Conservation (phyloP, 2,113 vertebrate species). For the Prionailurus bengalensis region DNA sequence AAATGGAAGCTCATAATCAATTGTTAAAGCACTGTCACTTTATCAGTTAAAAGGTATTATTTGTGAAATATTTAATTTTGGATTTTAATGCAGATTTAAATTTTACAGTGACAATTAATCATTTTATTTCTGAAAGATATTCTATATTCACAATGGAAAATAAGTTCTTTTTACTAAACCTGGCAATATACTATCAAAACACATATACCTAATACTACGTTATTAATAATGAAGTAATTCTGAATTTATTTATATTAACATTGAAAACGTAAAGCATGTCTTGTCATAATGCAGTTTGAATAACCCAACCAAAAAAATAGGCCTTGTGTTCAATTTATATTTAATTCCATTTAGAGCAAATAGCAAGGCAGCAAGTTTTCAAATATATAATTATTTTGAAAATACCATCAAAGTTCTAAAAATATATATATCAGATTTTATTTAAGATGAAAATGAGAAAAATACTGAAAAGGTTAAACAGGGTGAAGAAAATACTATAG, state of each 20-base stretch:
- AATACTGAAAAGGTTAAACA: neutral
- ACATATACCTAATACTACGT: neutral
- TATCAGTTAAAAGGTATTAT: neutral
- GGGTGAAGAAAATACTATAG: neutral
- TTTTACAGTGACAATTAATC: neutral
- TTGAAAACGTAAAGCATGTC: conserved; percentile 19
- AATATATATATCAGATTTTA: neutral
- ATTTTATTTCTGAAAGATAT: conserved; percentile 25
- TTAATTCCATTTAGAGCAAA: conserved; percentile 56
- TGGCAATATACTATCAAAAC: neutral
- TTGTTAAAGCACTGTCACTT: neutral
- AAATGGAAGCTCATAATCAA: neutral
- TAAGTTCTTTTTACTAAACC: neutral
- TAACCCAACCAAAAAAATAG: neutral
- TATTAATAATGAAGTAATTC: neutral
- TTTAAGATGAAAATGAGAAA: neutral
- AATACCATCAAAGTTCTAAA: neutral
- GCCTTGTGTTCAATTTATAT: conserved; percentile 33
- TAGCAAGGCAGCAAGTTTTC: neutral
- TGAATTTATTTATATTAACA: conserved; percentile 5
- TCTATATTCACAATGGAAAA: neutral
- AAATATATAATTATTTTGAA: neutral
- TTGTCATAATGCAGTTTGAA: neutral
- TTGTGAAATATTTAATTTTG: conserved; percentile 25
- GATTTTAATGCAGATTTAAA: conserved; percentile 30